phyloP scores from a whole-genome alignment of 2,888 invertebrate species.

The Drosophila acutilabella region DNA sequence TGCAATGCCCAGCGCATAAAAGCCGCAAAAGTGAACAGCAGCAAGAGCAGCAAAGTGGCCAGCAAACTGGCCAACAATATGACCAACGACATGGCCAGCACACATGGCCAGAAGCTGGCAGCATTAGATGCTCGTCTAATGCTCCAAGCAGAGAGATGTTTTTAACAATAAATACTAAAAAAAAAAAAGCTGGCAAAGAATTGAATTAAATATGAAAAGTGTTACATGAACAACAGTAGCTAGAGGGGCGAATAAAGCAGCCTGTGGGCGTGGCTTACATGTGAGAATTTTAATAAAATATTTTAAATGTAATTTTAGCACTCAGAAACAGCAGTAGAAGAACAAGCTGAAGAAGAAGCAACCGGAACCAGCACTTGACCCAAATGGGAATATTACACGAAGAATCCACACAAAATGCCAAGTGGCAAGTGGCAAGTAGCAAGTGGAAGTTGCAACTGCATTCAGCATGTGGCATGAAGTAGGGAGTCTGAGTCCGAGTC shows the following conservation, averaged over 20 bases:
- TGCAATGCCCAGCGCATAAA: slow-evolving; percentile 55
- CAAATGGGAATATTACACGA: slow-evolving; percentile 25
- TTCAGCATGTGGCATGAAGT: slow-evolving; percentile 13
- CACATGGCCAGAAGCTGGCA: slow-evolving; percentile 17
- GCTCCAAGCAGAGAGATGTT: slow-evolving; percentile 39
- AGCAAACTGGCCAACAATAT: slow-evolving; percentile 9
- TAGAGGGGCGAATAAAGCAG: slow-evolving; percentile 1
- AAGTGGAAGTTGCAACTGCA: slow-evolving; percentile 29
- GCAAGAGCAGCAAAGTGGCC: slow-evolving; percentile 7
- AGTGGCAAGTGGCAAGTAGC: slow-evolving; percentile 40
- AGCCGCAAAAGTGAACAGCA: slow-evolving; percentile 55
- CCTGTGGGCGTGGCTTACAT: slow-evolving; percentile 35
- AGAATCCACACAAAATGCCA: slow-evolving; percentile 37
- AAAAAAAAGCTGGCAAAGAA: slow-evolving; percentile 24
- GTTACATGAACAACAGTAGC: slow-evolving; percentile 45
- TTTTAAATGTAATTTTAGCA: slow-evolving; percentile 72
- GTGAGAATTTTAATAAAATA: slow-evolving; percentile 74
- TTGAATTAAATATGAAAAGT: slow-evolving; percentile 65
- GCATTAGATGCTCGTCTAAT: slow-evolving; percentile 6
- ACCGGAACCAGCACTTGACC: slow-evolving; percentile 58
- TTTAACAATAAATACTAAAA: slow-evolving; percentile 34
- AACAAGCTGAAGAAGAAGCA: slow-evolving; percentile 26
- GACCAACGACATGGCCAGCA: slow-evolving; percentile 9
- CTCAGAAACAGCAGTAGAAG: not conserved
- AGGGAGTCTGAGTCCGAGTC: not conserved